Percentiles rank a stretch among this genome's conserved stretches.
phyloP scores from a whole-genome alignment of 2,113 vertebrate species.

The Mastomys coucha region DNA sequence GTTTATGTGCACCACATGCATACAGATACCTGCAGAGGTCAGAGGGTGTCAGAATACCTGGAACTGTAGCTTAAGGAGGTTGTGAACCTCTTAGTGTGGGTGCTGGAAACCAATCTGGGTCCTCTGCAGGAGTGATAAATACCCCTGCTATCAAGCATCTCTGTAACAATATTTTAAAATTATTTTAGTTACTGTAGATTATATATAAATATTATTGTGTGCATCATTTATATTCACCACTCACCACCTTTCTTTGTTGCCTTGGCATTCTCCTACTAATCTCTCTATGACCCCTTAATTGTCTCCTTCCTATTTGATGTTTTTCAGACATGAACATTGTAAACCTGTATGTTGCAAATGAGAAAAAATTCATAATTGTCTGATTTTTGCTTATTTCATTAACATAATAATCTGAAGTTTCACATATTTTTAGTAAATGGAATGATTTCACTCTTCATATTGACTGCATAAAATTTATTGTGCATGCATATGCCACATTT shows the following conservation, averaged over 20 bases:
- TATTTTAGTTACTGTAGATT: not conserved
- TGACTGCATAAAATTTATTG: not conserved
- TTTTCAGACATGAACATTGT: not conserved
- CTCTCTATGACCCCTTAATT: not conserved
- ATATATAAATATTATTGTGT: not conserved
- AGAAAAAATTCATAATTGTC: not conserved
- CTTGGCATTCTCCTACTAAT: not conserved
- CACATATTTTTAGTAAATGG: not conserved
- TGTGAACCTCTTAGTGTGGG: not conserved
- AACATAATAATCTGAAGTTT: not conserved
- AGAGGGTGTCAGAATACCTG: not conserved
- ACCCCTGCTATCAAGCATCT: not conserved
- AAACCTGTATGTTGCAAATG: not conserved
- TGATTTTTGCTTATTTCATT: not conserved
- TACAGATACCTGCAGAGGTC: not conserved
- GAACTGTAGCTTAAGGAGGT: not conserved
- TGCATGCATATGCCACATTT: not conserved
- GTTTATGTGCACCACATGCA: not conserved
- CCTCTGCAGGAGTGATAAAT: not conserved
- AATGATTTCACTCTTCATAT: not conserved
- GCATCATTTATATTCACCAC: not conserved
- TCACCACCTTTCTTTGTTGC: not conserved
- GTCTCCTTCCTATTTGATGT: not conserved
- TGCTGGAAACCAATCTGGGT: not conserved
- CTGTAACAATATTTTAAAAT: not conserved